Evolutionary conservation across 2,113 vertebrate genomes (phyloP).

Genomic region (Hystrix cristata): DNA sequence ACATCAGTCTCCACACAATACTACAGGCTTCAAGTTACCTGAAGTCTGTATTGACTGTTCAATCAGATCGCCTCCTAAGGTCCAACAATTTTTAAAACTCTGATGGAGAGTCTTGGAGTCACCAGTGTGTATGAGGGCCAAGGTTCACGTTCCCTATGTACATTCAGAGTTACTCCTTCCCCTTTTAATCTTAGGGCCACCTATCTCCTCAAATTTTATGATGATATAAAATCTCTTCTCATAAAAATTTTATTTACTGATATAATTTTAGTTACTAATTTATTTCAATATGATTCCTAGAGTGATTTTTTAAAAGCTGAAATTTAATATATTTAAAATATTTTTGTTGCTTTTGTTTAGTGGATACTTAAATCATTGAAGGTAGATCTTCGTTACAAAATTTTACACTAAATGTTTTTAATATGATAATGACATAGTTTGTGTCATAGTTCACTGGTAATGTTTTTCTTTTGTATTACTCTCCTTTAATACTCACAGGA

Average conservation of each 20-base stretch:
- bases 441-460: background rate
- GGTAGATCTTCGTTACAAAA: background rate
- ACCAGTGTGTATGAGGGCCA: background rate
- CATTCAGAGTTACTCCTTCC: background rate
- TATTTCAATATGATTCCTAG: background rate
- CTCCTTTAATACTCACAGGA: background rate
- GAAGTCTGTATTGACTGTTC: background rate
- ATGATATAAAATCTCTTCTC: background rate
- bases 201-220: background rate
- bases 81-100: background rate
- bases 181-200: background rate
- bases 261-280: background rate
- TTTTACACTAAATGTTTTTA: conserved; percentile 21
- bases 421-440: background rate
- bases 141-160: background rate
- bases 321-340: conserved; percentile 6
- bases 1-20: background rate
- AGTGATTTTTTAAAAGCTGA: background rate
- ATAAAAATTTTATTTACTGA: background rate
- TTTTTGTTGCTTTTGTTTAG: background rate
- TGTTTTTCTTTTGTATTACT: background rate
- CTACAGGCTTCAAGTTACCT: background rate
- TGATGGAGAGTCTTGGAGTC: background rate
- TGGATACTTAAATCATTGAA: background rate
- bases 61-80: background rate